phyloP scores from a whole-genome alignment of 2,888 invertebrate genomes.

The Lasiommata megera region DNA sequence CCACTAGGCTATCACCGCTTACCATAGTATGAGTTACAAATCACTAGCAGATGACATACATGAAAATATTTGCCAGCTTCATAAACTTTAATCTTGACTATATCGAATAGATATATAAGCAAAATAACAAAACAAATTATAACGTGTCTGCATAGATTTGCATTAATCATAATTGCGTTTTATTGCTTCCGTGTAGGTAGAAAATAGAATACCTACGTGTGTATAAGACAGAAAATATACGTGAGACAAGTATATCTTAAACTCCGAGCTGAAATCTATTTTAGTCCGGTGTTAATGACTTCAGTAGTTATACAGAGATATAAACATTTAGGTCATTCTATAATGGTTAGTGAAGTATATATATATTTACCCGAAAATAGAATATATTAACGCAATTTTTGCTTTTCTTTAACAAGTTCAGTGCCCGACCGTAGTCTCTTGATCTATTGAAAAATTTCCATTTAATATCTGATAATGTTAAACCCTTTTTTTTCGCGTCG shows the following conservation, averaged over 20 bases:
- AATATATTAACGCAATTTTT: not conserved
- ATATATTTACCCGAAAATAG: not conserved
- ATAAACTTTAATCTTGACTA: not conserved
- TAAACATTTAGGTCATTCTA: slow-evolving; percentile 66
- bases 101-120: not conserved
- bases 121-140: slow-evolving; percentile 11
- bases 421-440: too few species aligned
- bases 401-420: not conserved
- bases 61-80: too few species aligned
- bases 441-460: too few species aligned
- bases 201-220: slow-evolving; percentile 40
- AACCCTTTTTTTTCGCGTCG: too few species aligned
- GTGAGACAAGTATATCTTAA: slow-evolving; percentile 10
- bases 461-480: too few species aligned
- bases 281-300: slow-evolving; percentile 67
- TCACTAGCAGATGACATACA: too few species aligned
- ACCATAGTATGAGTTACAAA: too few species aligned
- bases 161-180: slow-evolving; percentile 10
- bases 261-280: slow-evolving; percentile 48
- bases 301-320: slow-evolving; percentile 35
- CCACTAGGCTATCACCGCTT: too few species aligned
- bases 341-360: slow-evolving; percentile 44
- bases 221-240: slow-evolving; percentile 9
- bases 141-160: not conserved
- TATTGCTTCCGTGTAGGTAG: slow-evolving; percentile 43